Conservation (phyloP, 2,888 invertebrate species). For the Pherbina coryleti region DNA sequence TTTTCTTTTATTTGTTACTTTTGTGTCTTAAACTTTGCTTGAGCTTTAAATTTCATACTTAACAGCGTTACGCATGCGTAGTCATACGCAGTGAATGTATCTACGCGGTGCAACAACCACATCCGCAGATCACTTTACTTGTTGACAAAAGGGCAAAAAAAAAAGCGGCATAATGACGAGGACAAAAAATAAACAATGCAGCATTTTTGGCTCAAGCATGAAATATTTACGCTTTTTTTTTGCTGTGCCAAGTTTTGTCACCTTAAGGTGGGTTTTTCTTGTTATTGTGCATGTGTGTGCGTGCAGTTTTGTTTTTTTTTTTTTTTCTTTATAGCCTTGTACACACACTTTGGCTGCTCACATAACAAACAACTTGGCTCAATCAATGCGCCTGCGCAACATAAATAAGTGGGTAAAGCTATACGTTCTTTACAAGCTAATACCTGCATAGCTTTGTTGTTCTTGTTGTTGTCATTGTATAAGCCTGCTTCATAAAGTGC, state of each 20-base stretch:
- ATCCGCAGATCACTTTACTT: conserved; percentile 15
- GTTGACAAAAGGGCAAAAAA: not conserved
- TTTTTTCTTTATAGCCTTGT: too few relatives aligned
- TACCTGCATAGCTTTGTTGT: not conserved
- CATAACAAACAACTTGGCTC: too few relatives aligned
- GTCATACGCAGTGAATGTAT: not conserved
- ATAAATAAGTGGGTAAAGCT: not conserved
- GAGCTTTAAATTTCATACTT: not conserved
- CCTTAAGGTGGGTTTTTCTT: not conserved
- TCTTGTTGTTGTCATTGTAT: not conserved
- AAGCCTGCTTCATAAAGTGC: too few relatives aligned
- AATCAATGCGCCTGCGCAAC: conserved; percentile 3
- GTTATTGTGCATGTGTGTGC: too few relatives aligned
- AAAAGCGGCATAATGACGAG: not conserved
- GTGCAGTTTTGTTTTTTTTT: too few relatives aligned
- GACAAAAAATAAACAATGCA: not conserved
- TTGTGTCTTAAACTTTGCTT: not conserved
- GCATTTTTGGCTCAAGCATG: not conserved
- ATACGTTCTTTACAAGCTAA: not conserved
- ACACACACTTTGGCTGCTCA: too few relatives aligned
- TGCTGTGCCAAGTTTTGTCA: not conserved
- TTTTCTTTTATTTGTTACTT: not conserved
- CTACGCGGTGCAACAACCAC: not conserved
- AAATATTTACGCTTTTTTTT: not conserved
- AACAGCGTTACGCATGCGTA: not conserved